Conservation (phyloP, 1,140 invertebrate genomes). For the Drosophila mojavensis region DNA sequence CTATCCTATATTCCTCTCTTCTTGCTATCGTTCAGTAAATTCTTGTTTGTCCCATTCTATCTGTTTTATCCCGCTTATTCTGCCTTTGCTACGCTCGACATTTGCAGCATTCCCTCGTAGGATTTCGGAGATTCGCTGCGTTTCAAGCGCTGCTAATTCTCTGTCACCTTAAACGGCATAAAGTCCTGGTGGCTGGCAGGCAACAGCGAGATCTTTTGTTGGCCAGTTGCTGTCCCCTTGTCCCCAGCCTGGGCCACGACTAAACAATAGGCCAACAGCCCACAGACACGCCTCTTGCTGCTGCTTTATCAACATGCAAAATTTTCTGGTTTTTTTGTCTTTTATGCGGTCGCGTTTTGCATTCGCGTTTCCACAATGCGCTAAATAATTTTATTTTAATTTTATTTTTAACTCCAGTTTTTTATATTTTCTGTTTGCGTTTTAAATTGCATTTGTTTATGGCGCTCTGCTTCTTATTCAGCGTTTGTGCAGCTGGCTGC, state of each 20-base stretch:
- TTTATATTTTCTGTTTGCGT: constrained; percentile 55
- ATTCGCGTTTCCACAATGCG: constrained; percentile 46
- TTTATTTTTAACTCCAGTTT: constrained; percentile 23
- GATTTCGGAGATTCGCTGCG: constrained; percentile 6
- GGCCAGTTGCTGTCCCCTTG: background rate
- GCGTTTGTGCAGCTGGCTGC: constrained; percentile 15
- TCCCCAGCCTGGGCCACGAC: background rate
- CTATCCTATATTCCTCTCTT: no score
- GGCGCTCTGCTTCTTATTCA: constrained; percentile 5
- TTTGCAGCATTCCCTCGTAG: background rate
- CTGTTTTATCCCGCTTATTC: no score
- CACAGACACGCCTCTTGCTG: background rate
- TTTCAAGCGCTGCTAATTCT: constrained; percentile 67
- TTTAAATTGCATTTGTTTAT: constrained; percentile 71
- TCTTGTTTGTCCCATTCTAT: no score
- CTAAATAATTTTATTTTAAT: constrained; percentile 19
- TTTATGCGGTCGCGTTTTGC: constrained; percentile 39
- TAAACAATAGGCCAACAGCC: background rate
- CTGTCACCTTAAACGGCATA: constrained; percentile 56
- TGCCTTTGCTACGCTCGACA: background rate
- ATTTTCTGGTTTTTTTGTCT: constrained; percentile 40
- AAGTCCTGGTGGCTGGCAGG: constrained; percentile 1
- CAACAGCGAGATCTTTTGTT: constrained; percentile 25
- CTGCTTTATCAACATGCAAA: constrained; percentile 14
- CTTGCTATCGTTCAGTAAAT: no score